Evolutionary conservation across 2,113 vertebrate species (phyloP).

Genomic region (Passer montanus): DNA sequence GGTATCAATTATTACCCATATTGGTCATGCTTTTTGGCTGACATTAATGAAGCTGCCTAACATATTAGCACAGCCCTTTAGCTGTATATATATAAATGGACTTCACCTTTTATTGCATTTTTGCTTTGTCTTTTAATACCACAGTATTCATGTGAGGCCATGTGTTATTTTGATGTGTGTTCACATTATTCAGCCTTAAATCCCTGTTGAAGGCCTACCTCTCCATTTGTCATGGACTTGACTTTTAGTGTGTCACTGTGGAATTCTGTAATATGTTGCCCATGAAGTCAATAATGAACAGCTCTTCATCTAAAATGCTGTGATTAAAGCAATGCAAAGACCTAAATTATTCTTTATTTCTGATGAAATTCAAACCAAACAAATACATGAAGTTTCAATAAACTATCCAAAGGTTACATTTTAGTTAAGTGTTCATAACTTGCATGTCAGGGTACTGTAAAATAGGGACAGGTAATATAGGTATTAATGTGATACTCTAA

Average conservation of each 20-base stretch:
- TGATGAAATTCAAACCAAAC: background rate
- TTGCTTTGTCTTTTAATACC: slow-evolving; percentile 23
- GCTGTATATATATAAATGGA: background rate
- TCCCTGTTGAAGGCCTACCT: background rate
- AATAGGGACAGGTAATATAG: background rate
- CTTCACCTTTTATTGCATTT: slow-evolving; percentile 20
- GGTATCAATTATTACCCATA: background rate
- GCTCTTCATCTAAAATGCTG: background rate
- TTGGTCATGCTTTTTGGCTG: background rate
- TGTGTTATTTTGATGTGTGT: slow-evolving; percentile 14
- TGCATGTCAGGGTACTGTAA: background rate
- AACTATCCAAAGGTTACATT: background rate
- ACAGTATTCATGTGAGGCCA: background rate
- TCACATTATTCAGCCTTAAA: slow-evolving; percentile 11
- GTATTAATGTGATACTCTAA: background rate
- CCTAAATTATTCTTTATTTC: background rate
- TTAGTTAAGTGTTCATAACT: background rate
- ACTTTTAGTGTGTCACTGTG: slow-evolving; percentile 51
- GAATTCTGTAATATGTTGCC: background rate
- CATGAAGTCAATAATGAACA: background rate
- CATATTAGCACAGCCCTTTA: background rate
- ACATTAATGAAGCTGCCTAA: background rate
- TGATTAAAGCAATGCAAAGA: background rate
- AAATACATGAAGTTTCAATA: background rate
- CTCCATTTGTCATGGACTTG: background rate